Evolutionary conservation across 2,888 invertebrate species (phyloP).

Genomic region (Nemotelus pantherinus): DNA sequence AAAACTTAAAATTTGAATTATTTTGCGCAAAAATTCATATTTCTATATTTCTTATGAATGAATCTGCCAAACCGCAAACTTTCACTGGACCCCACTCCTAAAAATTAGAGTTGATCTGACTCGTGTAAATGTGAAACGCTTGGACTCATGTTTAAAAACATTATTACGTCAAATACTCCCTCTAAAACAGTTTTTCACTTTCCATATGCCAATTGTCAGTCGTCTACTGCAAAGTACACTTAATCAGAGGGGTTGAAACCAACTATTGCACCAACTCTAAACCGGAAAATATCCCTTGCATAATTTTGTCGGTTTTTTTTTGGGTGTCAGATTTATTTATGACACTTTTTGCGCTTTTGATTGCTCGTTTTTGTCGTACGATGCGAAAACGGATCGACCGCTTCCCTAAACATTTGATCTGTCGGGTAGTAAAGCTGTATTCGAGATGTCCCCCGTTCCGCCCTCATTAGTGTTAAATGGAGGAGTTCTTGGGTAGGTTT

Average conservation of each 20-base stretch:
- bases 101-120: too few species aligned
- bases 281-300: neutral
- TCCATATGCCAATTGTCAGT: too few species aligned
- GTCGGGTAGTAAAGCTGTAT: neutral
- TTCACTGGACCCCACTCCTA: too few species aligned
- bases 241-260: constrained; percentile 10
- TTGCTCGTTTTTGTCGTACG: constrained; percentile 3
- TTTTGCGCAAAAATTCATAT: too few species aligned
- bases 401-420: constrained; percentile 5
- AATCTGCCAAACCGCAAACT: too few species aligned
- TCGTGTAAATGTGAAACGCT: too few species aligned
- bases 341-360: constrained; percentile 23
- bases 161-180: too few species aligned
- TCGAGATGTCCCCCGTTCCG: constrained; percentile 39
- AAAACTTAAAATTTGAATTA: too few species aligned
- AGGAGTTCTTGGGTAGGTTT: constrained; percentile 28
- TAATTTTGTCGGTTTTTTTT: constrained; percentile 18
- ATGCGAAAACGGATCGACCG: neutral
- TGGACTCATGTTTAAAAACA: too few species aligned
- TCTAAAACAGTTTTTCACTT: too few species aligned
- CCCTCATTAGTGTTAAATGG: constrained; percentile 45
- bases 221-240: neutral
- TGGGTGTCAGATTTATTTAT: constrained; percentile 45
- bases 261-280: too few species aligned
- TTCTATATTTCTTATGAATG: too few species aligned